These are phyloP conservation scores for Notamacropus eugenii DNA, from an alignment of 2,797 vertebrate species.

Conservation along the genomic window DNA sequence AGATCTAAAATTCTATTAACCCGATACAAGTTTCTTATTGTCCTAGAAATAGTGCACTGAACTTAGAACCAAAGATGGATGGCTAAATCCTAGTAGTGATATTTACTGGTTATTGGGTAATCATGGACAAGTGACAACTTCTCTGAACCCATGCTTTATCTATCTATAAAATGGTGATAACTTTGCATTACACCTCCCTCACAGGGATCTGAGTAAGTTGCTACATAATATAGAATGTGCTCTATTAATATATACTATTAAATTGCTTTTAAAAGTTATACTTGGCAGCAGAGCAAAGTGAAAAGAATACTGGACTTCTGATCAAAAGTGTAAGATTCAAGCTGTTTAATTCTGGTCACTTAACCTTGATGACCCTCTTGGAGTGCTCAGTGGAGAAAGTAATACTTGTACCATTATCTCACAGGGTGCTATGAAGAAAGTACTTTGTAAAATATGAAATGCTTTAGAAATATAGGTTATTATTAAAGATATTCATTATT, in stretches of 20 bases:
- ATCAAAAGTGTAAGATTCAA: neutral
- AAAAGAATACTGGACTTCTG: neutral
- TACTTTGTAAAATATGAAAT: neutral
- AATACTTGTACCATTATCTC: neutral
- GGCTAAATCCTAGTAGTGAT: neutral
- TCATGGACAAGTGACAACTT: neutral
- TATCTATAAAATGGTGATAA: neutral
- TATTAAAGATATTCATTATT: neutral
- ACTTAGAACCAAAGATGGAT: neutral
- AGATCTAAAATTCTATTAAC: too few species aligned
- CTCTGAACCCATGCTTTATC: neutral
- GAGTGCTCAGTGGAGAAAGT: neutral
- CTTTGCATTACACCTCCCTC: neutral
- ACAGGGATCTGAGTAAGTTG: neutral
- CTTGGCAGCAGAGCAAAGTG: too few species aligned
- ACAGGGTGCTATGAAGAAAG: neutral
- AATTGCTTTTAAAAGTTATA: too few species aligned
- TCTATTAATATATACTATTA: too few species aligned
- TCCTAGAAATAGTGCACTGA: neutral
- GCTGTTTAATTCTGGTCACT: neutral
- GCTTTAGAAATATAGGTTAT: neutral
- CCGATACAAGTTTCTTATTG: neutral
- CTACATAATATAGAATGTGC: neutral
- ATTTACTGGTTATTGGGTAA: neutral
- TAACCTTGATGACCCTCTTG: neutral